These are phyloP conservation scores for Pelmatolapia mariae DNA, from an alignment of 2,113 vertebrate species.

Conservation along the genomic window DNA sequence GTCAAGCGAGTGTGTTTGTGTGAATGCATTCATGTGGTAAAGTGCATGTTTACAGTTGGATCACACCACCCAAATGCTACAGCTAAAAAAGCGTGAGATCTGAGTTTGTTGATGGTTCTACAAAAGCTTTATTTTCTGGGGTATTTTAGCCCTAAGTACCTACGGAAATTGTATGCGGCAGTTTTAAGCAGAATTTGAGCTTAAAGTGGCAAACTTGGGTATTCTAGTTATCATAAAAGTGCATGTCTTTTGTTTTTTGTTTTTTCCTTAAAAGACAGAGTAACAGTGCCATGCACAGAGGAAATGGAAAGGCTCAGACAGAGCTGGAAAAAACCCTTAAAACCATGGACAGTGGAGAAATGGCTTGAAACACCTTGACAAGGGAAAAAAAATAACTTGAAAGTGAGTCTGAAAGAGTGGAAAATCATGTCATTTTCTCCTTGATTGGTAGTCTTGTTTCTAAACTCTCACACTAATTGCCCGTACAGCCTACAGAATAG, in stretches of 20 bases:
- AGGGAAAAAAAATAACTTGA: not conserved
- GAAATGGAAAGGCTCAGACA: not conserved
- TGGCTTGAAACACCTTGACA: not conserved
- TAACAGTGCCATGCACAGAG: not conserved
- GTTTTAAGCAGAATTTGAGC: not conserved
- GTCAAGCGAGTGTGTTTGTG: not conserved
- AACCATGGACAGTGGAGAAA: not conserved
- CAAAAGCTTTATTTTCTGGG: not conserved
- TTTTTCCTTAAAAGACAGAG: not conserved
- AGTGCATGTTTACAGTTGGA: not conserved
- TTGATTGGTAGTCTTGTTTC: not conserved
- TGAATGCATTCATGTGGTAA: not conserved
- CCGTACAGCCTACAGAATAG: not conserved
- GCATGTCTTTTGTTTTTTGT: not conserved
- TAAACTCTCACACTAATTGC: not conserved
- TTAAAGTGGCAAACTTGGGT: not conserved
- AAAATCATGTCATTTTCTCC: not conserved
- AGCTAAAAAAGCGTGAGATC: not conserved
- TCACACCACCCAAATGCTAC: not conserved
- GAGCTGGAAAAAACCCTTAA: not conserved
- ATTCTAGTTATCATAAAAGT: not conserved
- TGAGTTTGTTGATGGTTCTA: not conserved
- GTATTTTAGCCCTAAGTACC: not conserved
- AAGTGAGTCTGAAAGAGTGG: not conserved
- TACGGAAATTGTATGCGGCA: not conserved